phyloP scores from a whole-genome alignment of 2,113 vertebrate genomes.

The Aphyosemion australe region DNA sequence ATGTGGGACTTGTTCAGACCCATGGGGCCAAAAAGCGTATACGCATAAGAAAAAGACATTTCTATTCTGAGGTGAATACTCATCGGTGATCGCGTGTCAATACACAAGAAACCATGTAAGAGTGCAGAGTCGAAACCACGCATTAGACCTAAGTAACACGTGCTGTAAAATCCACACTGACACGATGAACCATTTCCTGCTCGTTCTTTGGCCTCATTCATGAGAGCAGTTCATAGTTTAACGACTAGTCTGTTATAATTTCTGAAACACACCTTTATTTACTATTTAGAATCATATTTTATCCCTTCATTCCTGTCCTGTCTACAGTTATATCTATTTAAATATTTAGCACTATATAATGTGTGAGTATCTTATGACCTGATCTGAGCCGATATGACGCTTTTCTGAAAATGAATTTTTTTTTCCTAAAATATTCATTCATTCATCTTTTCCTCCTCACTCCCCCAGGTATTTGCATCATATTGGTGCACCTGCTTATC shows the following conservation, averaged over 20 bases:
- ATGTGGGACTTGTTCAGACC: slow-evolving; percentile 16
- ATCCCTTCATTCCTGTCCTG: no score
- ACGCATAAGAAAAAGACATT: not conserved
- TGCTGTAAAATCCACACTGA: not conserved
- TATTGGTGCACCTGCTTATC: slow-evolving; percentile 98
- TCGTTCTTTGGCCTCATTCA: not conserved
- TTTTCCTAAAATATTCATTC: slow-evolving; percentile 38
- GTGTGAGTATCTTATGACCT: slow-evolving; percentile 15
- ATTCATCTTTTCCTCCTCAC: slow-evolving; percentile 47
- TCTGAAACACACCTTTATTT: not conserved
- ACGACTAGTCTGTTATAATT: not conserved
- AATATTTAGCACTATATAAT: not conserved
- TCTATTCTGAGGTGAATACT: not conserved
- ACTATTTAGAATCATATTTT: no score
- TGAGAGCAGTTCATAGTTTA: slow-evolving; percentile 5
- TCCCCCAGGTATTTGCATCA: slow-evolving; percentile 93
- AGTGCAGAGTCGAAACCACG: slow-evolving; percentile 7
- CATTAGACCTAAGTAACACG: not conserved
- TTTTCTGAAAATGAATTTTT: slow-evolving; percentile 23
- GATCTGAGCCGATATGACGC: slow-evolving; percentile 27
- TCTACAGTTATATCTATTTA: no score
- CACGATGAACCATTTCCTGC: not conserved
- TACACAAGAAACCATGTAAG: slow-evolving; percentile 1
- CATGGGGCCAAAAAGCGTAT: slow-evolving; percentile 9
- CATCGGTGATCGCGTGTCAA: not conserved